These are phyloP conservation scores for Drusus annulatus DNA, from an alignment of 1,140 invertebrate genomes.

Conservation along the genomic window DNA sequence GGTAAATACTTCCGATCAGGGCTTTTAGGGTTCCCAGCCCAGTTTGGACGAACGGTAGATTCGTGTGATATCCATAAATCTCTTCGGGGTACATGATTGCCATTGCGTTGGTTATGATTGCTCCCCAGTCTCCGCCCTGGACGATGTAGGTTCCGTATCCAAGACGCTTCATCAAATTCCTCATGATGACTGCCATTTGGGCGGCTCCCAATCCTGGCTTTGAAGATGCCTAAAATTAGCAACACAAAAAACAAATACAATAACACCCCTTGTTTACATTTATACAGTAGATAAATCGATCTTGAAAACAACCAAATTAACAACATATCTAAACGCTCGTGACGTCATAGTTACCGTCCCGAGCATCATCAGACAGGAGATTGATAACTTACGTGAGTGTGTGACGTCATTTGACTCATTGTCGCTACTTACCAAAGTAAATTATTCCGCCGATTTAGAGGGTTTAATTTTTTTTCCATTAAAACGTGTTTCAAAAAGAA, in stretches of 20 bases:
- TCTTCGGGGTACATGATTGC: slow-evolving; percentile 80
- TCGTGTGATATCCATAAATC: slow-evolving; percentile 73
- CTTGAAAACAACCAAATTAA: too few relatives aligned
- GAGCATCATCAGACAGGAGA: too few relatives aligned
- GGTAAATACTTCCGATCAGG: slow-evolving; percentile 59
- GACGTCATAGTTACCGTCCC: too few relatives aligned
- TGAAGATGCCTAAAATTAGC: slow-evolving; percentile 67
- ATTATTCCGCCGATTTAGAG: too few relatives aligned
- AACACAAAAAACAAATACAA: not conserved
- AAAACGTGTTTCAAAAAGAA: too few relatives aligned
- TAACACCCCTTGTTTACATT: not conserved
- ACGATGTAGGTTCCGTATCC: slow-evolving; percentile 84
- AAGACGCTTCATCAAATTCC: slow-evolving; percentile 87
- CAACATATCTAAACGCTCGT: too few relatives aligned
- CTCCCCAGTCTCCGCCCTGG: slow-evolving; percentile 91
- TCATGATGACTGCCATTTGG: slow-evolving; percentile 81
- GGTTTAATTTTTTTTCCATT: too few relatives aligned
- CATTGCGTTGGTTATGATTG: slow-evolving; percentile 74
- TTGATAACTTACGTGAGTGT: too few relatives aligned
- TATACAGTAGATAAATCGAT: too few relatives aligned
- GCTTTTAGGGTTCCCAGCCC: slow-evolving; percentile 24
- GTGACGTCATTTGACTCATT: too few relatives aligned
- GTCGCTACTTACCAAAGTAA: too few relatives aligned
- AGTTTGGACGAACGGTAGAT: slow-evolving; percentile 58
- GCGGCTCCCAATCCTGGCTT: slow-evolving; percentile 76